Evolutionary conservation across 2,797 vertebrate species (phyloP).

Genomic region (Nasua narica): DNA sequence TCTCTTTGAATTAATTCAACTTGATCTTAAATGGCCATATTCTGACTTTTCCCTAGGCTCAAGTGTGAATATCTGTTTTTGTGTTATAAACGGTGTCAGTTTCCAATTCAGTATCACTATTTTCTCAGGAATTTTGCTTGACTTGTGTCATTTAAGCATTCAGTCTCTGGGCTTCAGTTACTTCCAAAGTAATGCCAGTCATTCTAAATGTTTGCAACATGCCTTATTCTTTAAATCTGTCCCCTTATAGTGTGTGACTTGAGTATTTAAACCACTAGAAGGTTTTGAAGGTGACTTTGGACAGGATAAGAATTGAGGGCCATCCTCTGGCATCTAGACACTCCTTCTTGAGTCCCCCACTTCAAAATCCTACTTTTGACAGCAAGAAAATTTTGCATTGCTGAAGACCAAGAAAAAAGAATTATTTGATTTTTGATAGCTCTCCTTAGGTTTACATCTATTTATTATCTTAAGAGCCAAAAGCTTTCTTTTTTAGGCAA

Average conservation of each 20-base stretch:
- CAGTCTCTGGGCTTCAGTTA: not conserved
- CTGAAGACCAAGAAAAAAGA: not conserved
- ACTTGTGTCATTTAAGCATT: not conserved
- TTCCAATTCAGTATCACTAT: constrained; percentile 3
- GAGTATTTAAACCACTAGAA: not conserved
- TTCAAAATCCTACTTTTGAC: constrained; percentile 3
- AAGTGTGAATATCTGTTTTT: not conserved
- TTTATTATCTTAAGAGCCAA: not conserved
- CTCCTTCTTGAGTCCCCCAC: not conserved
- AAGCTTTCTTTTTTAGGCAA: constrained; percentile 9
- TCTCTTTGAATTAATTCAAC: not conserved
- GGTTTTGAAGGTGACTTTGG: not conserved
- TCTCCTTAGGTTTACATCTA: not conserved
- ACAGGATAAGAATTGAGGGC: not conserved
- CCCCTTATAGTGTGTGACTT: not conserved
- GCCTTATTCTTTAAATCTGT: not conserved
- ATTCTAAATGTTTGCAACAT: not conserved
- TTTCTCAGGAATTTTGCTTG: not conserved
- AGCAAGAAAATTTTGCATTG: constrained; percentile 6
- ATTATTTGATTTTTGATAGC: not conserved
- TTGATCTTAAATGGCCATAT: not conserved
- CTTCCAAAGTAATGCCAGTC: not conserved
- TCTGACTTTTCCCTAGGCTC: not conserved
- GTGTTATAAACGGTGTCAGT: not conserved
- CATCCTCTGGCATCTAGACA: not conserved